A percentile compares a stretch with the other conserved stretches of the same genome.
Conservation (phyloP, 2,888 invertebrate species). For the Bombylius major region DNA sequence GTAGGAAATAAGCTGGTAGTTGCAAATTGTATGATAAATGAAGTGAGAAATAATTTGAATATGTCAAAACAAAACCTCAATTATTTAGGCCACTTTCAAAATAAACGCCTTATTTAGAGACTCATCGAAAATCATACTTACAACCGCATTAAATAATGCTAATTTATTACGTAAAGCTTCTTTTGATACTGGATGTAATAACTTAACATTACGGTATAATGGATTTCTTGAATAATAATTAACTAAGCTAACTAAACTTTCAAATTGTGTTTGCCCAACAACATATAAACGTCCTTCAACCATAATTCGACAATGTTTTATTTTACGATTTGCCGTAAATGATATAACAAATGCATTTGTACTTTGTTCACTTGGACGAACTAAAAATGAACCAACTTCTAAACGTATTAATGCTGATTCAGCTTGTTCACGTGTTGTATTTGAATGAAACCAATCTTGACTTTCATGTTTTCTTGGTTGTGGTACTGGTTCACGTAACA, state of each 20-base stretch:
- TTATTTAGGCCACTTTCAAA: too few species aligned
- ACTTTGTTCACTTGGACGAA: constrained; percentile 83
- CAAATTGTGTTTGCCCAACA: constrained; percentile 86
- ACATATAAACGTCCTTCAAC: constrained; percentile 83
- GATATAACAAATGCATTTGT: constrained; percentile 81
- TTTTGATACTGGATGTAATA: constrained; percentile 72
- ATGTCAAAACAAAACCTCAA: not conserved
- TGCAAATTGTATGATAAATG: not conserved
- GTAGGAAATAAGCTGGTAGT: not conserved
- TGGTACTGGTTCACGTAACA: constrained; percentile 79
- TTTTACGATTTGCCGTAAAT: constrained; percentile 80
- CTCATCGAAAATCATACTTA: not conserved
- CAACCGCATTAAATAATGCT: constrained; percentile 19
- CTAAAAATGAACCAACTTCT: constrained; percentile 87
- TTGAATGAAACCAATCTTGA: constrained; percentile 84
- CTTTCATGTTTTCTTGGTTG: constrained; percentile 90
- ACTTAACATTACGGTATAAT: constrained; percentile 79
- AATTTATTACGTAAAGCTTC: constrained; percentile 44
- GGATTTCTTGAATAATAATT: constrained; percentile 83
- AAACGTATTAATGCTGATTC: constrained; percentile 79
- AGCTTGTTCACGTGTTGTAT: constrained; percentile 66
- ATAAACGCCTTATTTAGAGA: too few species aligned
- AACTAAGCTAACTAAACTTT: constrained; percentile 89
- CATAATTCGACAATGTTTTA: constrained; percentile 93
- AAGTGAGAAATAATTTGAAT: not conserved